These are phyloP conservation scores for Drosophila bocki DNA, from an alignment of 1,140 invertebrate genomes.

Conservation along the genomic window DNA sequence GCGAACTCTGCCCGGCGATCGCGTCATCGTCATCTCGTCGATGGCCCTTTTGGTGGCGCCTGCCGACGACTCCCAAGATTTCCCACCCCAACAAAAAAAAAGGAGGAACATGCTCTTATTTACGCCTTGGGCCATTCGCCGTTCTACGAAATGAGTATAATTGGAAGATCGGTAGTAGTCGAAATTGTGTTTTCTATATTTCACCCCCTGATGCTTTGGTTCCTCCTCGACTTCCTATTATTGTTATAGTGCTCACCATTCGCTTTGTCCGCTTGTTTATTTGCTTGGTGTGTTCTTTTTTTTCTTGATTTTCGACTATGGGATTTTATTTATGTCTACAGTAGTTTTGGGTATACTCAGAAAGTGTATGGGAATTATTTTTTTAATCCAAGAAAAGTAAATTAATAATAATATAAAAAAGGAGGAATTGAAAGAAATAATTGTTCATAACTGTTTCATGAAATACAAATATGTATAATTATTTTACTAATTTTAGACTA, in stretches of 20 bases:
- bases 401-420: not conserved
- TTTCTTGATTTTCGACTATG: conserved; percentile 18
- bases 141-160: conserved; percentile 25
- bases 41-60: conserved; percentile 51
- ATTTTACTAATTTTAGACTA: not conserved
- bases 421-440: not conserved
- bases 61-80: conserved; percentile 31
- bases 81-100: not conserved
- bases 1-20: conserved; percentile 19
- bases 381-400: not conserved
- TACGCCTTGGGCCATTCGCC: conserved; percentile 19
- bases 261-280: conserved; percentile 51
- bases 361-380: not conserved
- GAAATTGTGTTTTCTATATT: conserved; percentile 32
- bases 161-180: conserved; percentile 25
- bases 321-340: conserved; percentile 24
- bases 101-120: conserved; percentile 14
- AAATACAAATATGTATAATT: not conserved
- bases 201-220: not conserved
- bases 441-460: not conserved
- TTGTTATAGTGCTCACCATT: conserved; percentile 42
- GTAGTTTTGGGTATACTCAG: not conserved
- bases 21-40: conserved; percentile 34
- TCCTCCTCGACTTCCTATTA: conserved; percentile 27
- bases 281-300: conserved; percentile 15